A percentile compares a stretch with the other conserved stretches of the same genome.
These are phyloP conservation scores for Eulemur albifrons DNA, from an alignment of 2,797 vertebrate species.

Conservation along the genomic window DNA sequence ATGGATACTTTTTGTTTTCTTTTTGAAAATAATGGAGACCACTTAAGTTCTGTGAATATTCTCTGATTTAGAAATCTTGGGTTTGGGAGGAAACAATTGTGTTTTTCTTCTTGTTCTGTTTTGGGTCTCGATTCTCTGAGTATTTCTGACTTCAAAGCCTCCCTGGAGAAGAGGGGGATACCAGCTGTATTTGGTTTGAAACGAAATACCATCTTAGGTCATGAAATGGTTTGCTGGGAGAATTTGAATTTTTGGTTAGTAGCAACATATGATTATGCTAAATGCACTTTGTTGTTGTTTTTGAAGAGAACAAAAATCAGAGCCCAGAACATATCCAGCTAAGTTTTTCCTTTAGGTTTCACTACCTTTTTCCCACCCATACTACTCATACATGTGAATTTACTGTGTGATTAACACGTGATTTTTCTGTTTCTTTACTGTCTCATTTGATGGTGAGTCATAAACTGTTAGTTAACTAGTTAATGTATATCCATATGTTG, in stretches of 20 bases:
- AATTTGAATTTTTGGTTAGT: background rate
- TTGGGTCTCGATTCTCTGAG: background rate
- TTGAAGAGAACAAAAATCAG: background rate
- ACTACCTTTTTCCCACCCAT: background rate
- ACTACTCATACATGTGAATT: background rate
- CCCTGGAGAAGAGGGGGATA: background rate
- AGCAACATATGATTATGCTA: background rate
- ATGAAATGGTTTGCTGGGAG: background rate
- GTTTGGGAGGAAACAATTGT: background rate
- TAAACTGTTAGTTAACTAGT: slow-evolving; percentile 56
- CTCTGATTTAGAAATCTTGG: background rate
- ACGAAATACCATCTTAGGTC: slow-evolving; percentile 22
- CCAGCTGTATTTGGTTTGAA: background rate
- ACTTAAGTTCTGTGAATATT: background rate
- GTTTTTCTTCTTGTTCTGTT: slow-evolving; percentile 6
- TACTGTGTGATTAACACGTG: slow-evolving; percentile 42
- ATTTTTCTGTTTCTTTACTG: slow-evolving; percentile 57
- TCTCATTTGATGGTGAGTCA: slow-evolving; percentile 58
- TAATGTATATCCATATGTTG: background rate
- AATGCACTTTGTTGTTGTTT: background rate
- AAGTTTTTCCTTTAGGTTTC: background rate
- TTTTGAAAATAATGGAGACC: background rate
- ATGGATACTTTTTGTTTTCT: background rate
- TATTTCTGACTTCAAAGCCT: slow-evolving; percentile 5
- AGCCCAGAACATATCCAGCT: background rate